Evolutionary conservation across 2,888 invertebrate genomes (phyloP).

Genomic region (Ischnus inquisitorius): DNA sequence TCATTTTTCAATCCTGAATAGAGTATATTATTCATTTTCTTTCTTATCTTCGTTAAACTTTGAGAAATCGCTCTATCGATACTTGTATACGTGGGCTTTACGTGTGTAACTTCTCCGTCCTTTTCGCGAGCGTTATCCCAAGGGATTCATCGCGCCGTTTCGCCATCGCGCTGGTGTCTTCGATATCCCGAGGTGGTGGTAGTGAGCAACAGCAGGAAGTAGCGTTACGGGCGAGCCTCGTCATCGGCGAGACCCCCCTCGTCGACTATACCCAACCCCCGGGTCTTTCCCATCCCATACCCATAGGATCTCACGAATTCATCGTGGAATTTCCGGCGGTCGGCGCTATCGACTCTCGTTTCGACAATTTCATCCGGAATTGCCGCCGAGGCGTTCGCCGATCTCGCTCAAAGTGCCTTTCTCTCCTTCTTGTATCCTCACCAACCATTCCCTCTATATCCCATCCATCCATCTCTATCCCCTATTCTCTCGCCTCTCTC

Average conservation of each 20-base stretch:
- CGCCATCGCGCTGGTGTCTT: constrained; percentile 15
- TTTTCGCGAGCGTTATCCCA: constrained; percentile 17
- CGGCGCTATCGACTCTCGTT: constrained; percentile 30
- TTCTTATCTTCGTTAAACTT: neutral
- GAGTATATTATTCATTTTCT: neutral
- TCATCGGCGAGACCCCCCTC: constrained; percentile 8
- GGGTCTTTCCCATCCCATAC: neutral
- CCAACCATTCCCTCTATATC: neutral
- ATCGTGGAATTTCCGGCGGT: constrained; percentile 35
- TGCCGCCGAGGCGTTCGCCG: neutral
- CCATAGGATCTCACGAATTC: constrained; percentile 29
- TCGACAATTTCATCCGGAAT: constrained; percentile 33
- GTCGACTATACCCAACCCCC: neutral
- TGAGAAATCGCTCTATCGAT: neutral
- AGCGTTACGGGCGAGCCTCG: constrained; percentile 2
- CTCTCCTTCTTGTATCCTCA: neutral
- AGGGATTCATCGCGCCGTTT: constrained; percentile 25
- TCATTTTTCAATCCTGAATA: neutral
- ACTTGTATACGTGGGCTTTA: neutral
- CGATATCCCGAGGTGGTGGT: constrained; percentile 4
- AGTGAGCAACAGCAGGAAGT: neutral
- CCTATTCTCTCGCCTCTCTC: neutral
- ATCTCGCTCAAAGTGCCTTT: neutral
- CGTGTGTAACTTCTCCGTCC: neutral
- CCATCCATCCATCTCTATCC: neutral